phyloP scores from a whole-genome alignment of 1,140 invertebrate genomes.

The Cotesia glomerata region DNA sequence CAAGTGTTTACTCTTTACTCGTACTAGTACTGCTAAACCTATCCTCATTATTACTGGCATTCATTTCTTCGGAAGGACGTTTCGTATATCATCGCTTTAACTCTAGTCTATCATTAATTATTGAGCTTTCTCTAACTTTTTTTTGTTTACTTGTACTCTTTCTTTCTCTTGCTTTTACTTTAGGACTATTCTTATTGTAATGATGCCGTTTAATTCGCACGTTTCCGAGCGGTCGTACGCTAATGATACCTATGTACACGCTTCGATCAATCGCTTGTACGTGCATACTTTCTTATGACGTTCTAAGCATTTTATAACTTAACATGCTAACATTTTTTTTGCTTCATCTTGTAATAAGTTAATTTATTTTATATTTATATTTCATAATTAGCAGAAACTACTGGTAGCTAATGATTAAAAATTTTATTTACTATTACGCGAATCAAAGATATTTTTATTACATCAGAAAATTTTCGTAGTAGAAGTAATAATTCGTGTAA shows the following conservation, averaged over 20 bases:
- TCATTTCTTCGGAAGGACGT: not conserved
- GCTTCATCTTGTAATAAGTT: too few species aligned
- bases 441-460: too few species aligned
- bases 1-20: conserved; percentile 6
- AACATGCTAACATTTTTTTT: too few species aligned
- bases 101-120: too few species aligned
- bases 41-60: conserved; percentile 6
- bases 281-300: not conserved
- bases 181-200: not conserved
- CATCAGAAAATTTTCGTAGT: too few species aligned
- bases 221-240: not conserved
- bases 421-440: too few species aligned
- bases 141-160: not conserved
- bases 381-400: too few species aligned
- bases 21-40: not conserved
- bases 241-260: not conserved
- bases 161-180: not conserved
- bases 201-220: not conserved
- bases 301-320: not conserved
- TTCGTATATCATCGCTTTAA: too few species aligned
- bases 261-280: not conserved
- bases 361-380: too few species aligned
- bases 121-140: too few species aligned
- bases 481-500: too few species aligned
- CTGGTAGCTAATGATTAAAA: too few species aligned